phyloP scores from a whole-genome alignment of 2,797 vertebrate species.

The Discoglossus pictus region DNA sequence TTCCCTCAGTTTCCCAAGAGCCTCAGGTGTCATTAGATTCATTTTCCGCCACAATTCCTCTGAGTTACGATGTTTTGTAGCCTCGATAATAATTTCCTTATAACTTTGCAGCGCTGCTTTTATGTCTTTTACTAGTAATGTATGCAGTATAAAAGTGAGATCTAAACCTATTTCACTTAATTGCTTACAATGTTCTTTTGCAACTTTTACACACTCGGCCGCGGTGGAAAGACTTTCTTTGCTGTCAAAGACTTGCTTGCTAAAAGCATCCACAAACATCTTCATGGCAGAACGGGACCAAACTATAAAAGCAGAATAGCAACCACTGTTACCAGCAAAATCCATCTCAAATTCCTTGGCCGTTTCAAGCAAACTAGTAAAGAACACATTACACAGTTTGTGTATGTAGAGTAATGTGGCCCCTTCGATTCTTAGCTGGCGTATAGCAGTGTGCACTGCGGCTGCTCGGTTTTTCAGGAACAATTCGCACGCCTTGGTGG shows the following conservation, averaged over 20 bases:
- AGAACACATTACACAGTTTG: slow-evolving; percentile 98
- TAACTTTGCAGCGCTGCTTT: slow-evolving; percentile 88
- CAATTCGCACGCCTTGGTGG: slow-evolving; percentile 94
- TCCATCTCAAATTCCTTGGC: slow-evolving; percentile 94
- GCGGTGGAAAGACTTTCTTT: slow-evolving; percentile 96
- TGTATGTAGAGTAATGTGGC: slow-evolving; percentile 96
- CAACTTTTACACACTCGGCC: slow-evolving; percentile 93
- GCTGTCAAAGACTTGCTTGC: slow-evolving; percentile 96
- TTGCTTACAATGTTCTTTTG: slow-evolving; percentile 94
- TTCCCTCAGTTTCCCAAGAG: slow-evolving; percentile 88
- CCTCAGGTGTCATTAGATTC: slow-evolving; percentile 98
- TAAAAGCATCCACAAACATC: slow-evolving; percentile 96
- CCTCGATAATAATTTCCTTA: slow-evolving; percentile 96
- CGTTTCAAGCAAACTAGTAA: slow-evolving; percentile 93
- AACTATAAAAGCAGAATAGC: slow-evolving; percentile 95
- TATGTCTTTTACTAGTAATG: slow-evolving; percentile 91
- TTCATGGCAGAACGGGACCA: slow-evolving; percentile 90
- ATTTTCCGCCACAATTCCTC: slow-evolving; percentile 98
- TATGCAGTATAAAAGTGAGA: slow-evolving; percentile 92
- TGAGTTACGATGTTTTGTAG: slow-evolving; percentile 96
- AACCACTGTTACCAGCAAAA: slow-evolving; percentile 90
- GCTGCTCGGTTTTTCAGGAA: slow-evolving; percentile 91
- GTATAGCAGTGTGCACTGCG: slow-evolving; percentile 90
- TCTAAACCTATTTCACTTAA: slow-evolving; percentile 94
- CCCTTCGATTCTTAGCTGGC: slow-evolving; percentile 95